Percentiles rank a stretch among this genome's conserved stretches.
Evolutionary conservation across 2,797 vertebrate genomes (phyloP).

Genomic region (Enteromius thamalakanensis): DNA sequence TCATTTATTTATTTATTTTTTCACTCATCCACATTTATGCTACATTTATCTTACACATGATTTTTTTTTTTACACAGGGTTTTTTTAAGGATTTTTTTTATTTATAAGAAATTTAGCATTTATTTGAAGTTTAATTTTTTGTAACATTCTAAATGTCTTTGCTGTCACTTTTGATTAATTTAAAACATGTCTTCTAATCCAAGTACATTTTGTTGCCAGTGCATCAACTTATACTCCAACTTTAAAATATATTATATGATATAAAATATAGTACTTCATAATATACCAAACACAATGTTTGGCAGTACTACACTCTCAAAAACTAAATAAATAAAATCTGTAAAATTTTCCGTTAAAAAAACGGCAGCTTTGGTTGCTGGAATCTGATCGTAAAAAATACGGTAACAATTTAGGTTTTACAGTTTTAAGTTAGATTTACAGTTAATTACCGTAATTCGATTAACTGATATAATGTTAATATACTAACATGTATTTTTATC

Average conservation of each 20-base stretch:
- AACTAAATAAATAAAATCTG: too few species aligned
- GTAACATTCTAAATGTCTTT: not conserved
- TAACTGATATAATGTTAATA: too few species aligned
- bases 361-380: too few species aligned
- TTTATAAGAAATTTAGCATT: not conserved
- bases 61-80: too few species aligned
- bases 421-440: too few species aligned
- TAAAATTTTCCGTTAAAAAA: too few species aligned
- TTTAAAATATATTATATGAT: not conserved
- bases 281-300: not conserved
- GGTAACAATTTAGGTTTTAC: too few species aligned
- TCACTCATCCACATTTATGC: not conserved
- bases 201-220: not conserved
- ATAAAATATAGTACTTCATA: not conserved
- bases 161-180: not conserved
- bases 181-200: not conserved
- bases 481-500: not conserved
- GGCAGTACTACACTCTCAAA: not conserved
- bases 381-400: too few species aligned
- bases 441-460: too few species aligned
- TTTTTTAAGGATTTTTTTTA: not conserved
- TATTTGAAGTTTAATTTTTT: not conserved
- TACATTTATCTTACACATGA: not conserved
- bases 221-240: not conserved
- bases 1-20: too few species aligned